A percentile compares a stretch with the other conserved stretches of the same genome.
phyloP scores from a whole-genome alignment of 1,140 invertebrate species.

The Bombus consobrinus region DNA sequence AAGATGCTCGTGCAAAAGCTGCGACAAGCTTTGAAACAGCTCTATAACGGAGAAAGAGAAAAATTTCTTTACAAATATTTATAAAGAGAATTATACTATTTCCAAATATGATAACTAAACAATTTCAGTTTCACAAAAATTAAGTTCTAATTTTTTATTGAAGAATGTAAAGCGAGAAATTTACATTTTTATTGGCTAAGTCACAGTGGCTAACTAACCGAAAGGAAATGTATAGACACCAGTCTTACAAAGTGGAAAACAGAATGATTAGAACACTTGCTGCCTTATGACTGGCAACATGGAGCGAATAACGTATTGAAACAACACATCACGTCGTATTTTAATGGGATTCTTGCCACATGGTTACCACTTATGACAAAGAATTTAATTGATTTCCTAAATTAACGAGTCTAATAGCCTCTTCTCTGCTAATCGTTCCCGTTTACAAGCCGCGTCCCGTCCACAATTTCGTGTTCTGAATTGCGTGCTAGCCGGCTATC shows the following conservation, averaged over 20 bases:
- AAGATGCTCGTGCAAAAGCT: constrained; percentile 2
- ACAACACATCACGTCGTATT: not conserved
- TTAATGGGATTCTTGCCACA: not conserved
- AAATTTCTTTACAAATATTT: no score
- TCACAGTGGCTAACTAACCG: no score
- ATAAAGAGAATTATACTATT: not conserved
- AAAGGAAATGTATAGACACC: not conserved
- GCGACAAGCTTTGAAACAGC: not conserved
- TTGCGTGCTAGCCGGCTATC: not conserved
- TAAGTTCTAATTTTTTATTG: not conserved
- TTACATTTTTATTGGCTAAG: not conserved
- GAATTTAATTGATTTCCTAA: constrained; percentile 44
- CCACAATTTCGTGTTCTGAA: constrained; percentile 9
- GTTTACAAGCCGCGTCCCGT: constrained; percentile 1
- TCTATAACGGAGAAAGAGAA: not conserved
- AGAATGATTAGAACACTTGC: constrained; percentile 40
- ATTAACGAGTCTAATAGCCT: constrained; percentile 36
- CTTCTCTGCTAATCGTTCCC: constrained; percentile 27
- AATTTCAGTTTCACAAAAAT: not conserved
- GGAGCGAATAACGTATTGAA: constrained; percentile 8
- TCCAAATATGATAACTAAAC: not conserved
- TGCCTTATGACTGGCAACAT: not conserved
- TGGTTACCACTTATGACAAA: not conserved
- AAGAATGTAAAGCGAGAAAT: not conserved
- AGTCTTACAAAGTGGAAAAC: constrained; percentile 11